Percentiles rank a stretch among this genome's conserved stretches.
Conservation (phyloP, 2,113 vertebrate genomes). For the Felis catus region F.catus_Fca126_mat1.0 CM031421.1:24694001-24694500, state of each 20-base stretch:
- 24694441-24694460: not conserved
- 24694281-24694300: not conserved
- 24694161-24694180: not conserved
- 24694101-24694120: not conserved
- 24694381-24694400: not conserved
- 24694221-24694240: not conserved
- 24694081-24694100: not conserved
- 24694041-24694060: not conserved
- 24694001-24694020: not conserved
- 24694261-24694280: not conserved
- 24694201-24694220: not conserved
- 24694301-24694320: not conserved
- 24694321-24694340: not conserved
- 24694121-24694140: not conserved
- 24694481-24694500: not conserved
- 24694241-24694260: not conserved
- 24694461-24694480: not conserved
- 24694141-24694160: not conserved
- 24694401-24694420: not conserved
- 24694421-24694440: not conserved
- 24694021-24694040: not conserved
- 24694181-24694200: not conserved
- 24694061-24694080: not conserved
- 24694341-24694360: not conserved
- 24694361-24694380: not conserved